Conservation (phyloP, 2,113 vertebrate species). For the Phrynosoma blainvillii region DNA sequence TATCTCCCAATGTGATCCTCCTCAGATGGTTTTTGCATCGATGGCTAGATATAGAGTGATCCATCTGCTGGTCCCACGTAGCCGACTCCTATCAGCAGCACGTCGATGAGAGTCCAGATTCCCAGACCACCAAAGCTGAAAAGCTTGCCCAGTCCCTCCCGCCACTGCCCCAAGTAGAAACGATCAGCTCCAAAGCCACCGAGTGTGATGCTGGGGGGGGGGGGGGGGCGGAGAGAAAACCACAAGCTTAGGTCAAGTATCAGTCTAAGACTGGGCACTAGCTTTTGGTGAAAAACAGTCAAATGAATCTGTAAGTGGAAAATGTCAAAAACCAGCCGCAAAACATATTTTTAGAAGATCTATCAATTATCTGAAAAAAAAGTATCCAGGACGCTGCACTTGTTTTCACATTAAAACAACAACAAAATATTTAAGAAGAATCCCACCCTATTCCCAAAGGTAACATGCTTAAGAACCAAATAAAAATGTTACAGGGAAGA, state of each 20-base stretch:
- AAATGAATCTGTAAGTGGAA: too few species aligned
- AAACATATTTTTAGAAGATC: background rate
- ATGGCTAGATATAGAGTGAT: slow-evolving; percentile 92
- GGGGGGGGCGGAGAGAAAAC: slow-evolving; percentile 8
- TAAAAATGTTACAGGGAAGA: background rate
- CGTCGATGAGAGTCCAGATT: slow-evolving; percentile 97
- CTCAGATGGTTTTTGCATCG: background rate
- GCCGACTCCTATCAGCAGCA: slow-evolving; percentile 93
- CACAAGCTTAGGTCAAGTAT: background rate
- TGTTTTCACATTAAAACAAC: too few species aligned
- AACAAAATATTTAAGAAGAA: too few species aligned
- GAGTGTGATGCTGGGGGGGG: slow-evolving; percentile 86
- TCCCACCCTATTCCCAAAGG: background rate
- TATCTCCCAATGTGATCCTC: background rate
- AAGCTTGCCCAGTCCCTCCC: slow-evolving; percentile 96
- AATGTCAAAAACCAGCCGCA: too few species aligned
- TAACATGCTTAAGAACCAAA: background rate
- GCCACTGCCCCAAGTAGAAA: slow-evolving; percentile 98
- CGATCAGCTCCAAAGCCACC: slow-evolving; percentile 97
- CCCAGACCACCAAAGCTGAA: slow-evolving; percentile 98
- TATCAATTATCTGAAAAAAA: background rate
- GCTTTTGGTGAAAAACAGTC: too few species aligned
- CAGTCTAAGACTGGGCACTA: fast-evolving
- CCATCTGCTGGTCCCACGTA: slow-evolving; percentile 97
- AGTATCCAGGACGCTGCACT: background rate